Base-by-base conservation (phyloP, 2,888 invertebrate species). In the Caradrina clavipalpis region DNA sequence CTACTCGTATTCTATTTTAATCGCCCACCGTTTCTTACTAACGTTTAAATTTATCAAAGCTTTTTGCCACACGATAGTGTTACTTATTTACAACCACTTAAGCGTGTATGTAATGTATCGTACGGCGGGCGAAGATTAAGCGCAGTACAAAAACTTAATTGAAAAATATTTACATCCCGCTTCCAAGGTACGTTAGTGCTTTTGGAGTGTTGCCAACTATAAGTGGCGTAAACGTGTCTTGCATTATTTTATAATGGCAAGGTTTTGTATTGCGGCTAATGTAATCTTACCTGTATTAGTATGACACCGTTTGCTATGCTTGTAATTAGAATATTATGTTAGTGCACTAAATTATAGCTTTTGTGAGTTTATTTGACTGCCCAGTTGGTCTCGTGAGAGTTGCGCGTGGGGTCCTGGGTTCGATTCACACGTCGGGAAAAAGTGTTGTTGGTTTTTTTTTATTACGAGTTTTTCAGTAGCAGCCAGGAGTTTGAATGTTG, bases 81-180 rank as follows among this genome's bases (percentile, higher is more conserved):
- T 31, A 26, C 49, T 51, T 77, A 59, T 59, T 78, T 55, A 71
- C 54, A 55, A 42, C 49, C 56, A 53, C 58, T 80, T 55, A n/a
- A 56, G 21, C 39, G 39, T 39, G 39, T 17, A 19, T 64, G 11
- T 42, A 31, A 22, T 64, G 11, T 42, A 31, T 42, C 50, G 39
- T n/a, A 21, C 26, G 8, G n/a, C 7, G 47, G 5, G 19, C 2
- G 47, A 17, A 11, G 2, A 21, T 4, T 59, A 5, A 53, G 19
- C n/a, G 50, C 11, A 26, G 31, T 17, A 26, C 51, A 72, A 69
- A 82, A 64, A 74, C 58, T 66, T 67, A 80, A 83, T 81, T 73
- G 77, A 73, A 81, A 80, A 81, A 71, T 81, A 81, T 81, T 81
- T 73, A 83, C 71, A 77, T 77, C 3, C 35, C 22, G 19, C 60